phyloP scores from a whole-genome alignment of 1,140 invertebrate genomes.

The Chironomus tepperi region DNA sequence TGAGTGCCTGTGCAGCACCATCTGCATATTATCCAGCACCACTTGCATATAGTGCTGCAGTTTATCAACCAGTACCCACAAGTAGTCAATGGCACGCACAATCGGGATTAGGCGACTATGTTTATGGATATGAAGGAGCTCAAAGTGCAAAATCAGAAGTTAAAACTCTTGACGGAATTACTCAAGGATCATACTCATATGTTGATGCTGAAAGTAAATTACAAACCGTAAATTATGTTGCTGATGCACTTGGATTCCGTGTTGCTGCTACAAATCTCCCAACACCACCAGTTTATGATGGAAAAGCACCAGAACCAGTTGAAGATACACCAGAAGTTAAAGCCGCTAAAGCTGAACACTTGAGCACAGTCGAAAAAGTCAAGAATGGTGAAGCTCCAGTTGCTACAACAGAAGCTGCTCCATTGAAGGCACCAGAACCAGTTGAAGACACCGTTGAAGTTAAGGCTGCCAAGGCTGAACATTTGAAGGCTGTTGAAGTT shows the following conservation, averaged over 20 bases:
- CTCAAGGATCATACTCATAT: constrained; percentile 55
- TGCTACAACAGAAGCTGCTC: constrained; percentile 28
- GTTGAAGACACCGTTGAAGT: constrained; percentile 40
- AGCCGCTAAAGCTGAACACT: constrained; percentile 35
- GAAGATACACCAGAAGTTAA: constrained; percentile 40
- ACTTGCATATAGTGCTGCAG: constrained; percentile 30
- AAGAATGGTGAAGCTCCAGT: constrained; percentile 28
- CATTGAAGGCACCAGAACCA: constrained; percentile 29
- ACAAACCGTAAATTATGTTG: constrained; percentile 51
- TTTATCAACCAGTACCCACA: constrained; percentile 29
- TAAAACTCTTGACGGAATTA: constrained; percentile 52
- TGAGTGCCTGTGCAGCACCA: constrained; percentile 26
- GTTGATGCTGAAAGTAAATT: constrained; percentile 53
- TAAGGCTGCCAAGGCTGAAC: constrained; percentile 35
- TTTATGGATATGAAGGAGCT: constrained; percentile 55
- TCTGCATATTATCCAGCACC: constrained; percentile 23
- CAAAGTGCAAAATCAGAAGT: constrained; percentile 54
- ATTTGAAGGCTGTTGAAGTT: constrained; percentile 32
- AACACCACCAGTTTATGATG: constrained; percentile 36
- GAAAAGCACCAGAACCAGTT: constrained; percentile 38
- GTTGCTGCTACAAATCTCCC: constrained; percentile 55
- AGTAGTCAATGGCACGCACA: constrained; percentile 51
- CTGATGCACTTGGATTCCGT: constrained; percentile 54
- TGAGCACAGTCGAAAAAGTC: constrained; percentile 32
- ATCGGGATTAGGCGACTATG: constrained; percentile 55